These are phyloP conservation scores for Trichomycterus rosablanca DNA, from an alignment of 2,113 vertebrate species.

Conservation along the genomic window DNA sequence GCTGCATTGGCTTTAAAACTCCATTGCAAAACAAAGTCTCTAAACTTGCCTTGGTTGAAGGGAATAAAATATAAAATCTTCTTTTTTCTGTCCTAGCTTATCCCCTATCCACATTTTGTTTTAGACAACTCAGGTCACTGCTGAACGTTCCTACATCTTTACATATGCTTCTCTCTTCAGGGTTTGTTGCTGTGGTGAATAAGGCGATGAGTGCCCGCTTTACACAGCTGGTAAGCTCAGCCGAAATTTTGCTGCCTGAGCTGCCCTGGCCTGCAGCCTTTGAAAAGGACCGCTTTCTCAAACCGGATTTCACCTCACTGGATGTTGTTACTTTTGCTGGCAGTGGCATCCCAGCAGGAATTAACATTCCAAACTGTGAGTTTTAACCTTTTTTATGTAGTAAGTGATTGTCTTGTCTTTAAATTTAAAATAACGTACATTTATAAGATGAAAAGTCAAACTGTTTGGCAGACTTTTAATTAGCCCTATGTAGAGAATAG, in stretches of 20 bases:
- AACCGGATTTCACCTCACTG: slow-evolving; percentile 87
- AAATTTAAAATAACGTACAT: too few species aligned
- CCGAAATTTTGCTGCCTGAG: slow-evolving; percentile 77
- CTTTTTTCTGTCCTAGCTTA: too few species aligned
- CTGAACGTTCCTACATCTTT: neutral
- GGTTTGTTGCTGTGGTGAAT: slow-evolving; percentile 88
- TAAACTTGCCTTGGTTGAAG: too few species aligned
- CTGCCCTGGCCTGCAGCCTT: slow-evolving; percentile 83
- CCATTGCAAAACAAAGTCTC: too few species aligned
- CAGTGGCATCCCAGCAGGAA: slow-evolving; percentile 86
- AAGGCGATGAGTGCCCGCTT: slow-evolving; percentile 89
- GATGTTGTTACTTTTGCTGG: slow-evolving; percentile 87
- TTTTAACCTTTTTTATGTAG: neutral
- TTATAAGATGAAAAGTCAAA: too few species aligned
- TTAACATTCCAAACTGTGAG: slow-evolving; percentile 90
- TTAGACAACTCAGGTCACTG: too few species aligned
- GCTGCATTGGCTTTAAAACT: too few species aligned
- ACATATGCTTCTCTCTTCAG: slow-evolving; percentile 53
- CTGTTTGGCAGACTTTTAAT: too few species aligned
- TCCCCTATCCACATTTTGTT: too few species aligned
- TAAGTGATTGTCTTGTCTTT: too few species aligned
- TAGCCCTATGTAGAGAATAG: too few species aligned
- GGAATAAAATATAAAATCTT: too few species aligned
- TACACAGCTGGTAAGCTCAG: slow-evolving; percentile 74
- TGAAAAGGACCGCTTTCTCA: slow-evolving; percentile 86